These are phyloP conservation scores for Drosophila affinis DNA, from an alignment of 2,888 invertebrate genomes.

Conservation along the genomic window DNA sequence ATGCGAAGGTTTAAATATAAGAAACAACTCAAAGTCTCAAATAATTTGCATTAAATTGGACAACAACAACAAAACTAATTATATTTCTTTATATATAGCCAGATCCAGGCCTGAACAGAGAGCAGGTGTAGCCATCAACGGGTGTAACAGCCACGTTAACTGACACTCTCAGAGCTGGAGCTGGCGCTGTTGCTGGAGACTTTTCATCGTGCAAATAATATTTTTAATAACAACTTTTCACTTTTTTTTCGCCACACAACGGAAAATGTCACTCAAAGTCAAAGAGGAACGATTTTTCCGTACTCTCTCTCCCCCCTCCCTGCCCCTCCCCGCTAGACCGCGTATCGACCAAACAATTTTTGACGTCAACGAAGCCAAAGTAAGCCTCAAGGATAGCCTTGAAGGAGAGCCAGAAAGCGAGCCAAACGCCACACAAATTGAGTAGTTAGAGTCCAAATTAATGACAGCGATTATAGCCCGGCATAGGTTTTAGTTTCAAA, in stretches of 20 bases:
- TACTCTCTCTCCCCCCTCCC: conserved; percentile 4
- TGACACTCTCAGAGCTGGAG: conserved; percentile 20
- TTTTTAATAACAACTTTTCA: conserved; percentile 74
- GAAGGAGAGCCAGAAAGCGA: background rate
- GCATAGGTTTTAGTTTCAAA: conserved; percentile 50
- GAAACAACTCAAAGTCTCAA: conserved; percentile 21
- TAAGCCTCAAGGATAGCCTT: conserved; percentile 31
- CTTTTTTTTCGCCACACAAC: conserved; percentile 62
- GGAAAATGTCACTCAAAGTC: conserved; percentile 76
- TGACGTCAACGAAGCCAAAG: conserved; percentile 42
- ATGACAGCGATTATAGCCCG: conserved; percentile 34
- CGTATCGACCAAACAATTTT: conserved; percentile 54
- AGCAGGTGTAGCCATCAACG: conserved; percentile 44
- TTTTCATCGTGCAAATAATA: conserved; percentile 47
- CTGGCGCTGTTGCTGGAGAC: conserved; percentile 13
- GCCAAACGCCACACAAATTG: conserved; percentile 48
- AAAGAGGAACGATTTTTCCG: conserved; percentile 52
- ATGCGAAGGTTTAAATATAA: conserved; percentile 54
- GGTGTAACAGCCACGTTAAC: conserved; percentile 21
- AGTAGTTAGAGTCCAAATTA: conserved; percentile 57
- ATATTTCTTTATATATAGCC: conserved; percentile 11
- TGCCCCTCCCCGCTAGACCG: no score
- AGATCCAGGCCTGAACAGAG: conserved; percentile 3
- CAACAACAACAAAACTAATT: conserved; percentile 24
- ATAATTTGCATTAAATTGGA: conserved; percentile 62